These are phyloP conservation scores for Psittacula echo DNA, from an alignment of 2,797 vertebrate species.

Conservation along the genomic window DNA sequence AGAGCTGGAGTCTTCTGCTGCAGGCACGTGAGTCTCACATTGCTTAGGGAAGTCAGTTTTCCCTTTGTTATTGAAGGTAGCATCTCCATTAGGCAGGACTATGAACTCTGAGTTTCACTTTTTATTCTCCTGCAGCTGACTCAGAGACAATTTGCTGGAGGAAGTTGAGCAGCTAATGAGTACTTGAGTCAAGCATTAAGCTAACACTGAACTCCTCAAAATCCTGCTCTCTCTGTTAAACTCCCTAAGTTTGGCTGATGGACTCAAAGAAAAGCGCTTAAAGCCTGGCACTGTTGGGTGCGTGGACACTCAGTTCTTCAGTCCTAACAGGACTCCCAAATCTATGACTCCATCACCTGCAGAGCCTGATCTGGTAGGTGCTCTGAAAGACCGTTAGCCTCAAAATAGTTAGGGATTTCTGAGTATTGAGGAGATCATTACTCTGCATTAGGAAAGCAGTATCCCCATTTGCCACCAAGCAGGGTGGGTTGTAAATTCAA, in stretches of 20 bases:
- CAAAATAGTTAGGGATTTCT: background rate
- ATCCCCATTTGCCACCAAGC: background rate
- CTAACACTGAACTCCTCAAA: background rate
- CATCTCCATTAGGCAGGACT: background rate
- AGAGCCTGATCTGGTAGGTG: fast-evolving
- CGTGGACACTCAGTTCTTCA: background rate
- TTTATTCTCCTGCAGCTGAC: slow-evolving; percentile 37
- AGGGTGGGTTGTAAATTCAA: background rate
- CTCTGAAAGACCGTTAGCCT: background rate
- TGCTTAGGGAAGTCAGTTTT: background rate
- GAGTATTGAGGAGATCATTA: background rate
- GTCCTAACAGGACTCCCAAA: background rate
- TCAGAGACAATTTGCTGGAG: slow-evolving; percentile 18
- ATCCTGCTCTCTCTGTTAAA: background rate
- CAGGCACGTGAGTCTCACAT: background rate
- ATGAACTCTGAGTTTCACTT: slow-evolving; percentile 39
- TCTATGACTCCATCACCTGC: background rate
- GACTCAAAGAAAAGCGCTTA: background rate
- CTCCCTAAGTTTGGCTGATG: background rate
- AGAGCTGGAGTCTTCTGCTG: background rate
- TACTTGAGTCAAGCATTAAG: background rate
- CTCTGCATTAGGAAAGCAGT: background rate
- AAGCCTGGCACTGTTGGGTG: fast-evolving
- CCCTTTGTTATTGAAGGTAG: background rate
- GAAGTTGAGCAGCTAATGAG: background rate